Base-by-base conservation (phyloP, 2,797 vertebrate genomes). In the Coregonus ussuriensis region DNA sequence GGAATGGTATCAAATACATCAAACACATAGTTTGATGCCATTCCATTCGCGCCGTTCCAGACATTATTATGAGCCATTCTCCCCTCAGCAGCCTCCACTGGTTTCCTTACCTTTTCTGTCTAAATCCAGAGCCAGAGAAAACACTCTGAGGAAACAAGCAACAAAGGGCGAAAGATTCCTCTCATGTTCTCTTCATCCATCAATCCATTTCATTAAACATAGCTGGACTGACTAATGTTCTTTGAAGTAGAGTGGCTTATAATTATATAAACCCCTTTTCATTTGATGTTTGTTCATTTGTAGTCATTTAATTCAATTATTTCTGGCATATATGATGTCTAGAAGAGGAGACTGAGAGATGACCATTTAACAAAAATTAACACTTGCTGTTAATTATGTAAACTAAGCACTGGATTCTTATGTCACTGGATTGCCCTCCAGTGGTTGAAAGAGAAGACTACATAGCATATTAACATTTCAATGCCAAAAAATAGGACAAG, bases 361-460 rank as follows among this genome's bases (percentile, higher is more conserved):
- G 7, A 47, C 9, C 41, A 47, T 47, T 47, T 47, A 7, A 47
- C 41, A 47, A 47, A 47, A 47, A 47, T 47, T 7, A 11, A 47
- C 41, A 41, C 9, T 47, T 47, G 11, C 41, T 47, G 41, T 47
- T 2, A 47, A 2, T 47, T 11, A 11, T 47, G 41, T 47, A 7
- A 47, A 47, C 41, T 11, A 11, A 47, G 41, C 41, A 47, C 65
- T 33, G 33, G 21, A 47, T 47, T 11, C 9, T 47, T 2, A 63
- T 74, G 5, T 80, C 35, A 66, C 71, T 76, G 71, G 41, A 67
- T 65, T 79, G 84, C 81, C 80, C 83, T 82, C 85, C 86, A 37
- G 85, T 86, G 88, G 86, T 51, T 31, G 6, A 29, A 41, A 31
- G 21, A 78, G 41, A 73, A n/a, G 21, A 78, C 52, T 18, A 6